These are phyloP conservation scores for Agapornis roseicollis DNA, from an alignment of 2,113 vertebrate species.

Conservation along the genomic window DNA sequence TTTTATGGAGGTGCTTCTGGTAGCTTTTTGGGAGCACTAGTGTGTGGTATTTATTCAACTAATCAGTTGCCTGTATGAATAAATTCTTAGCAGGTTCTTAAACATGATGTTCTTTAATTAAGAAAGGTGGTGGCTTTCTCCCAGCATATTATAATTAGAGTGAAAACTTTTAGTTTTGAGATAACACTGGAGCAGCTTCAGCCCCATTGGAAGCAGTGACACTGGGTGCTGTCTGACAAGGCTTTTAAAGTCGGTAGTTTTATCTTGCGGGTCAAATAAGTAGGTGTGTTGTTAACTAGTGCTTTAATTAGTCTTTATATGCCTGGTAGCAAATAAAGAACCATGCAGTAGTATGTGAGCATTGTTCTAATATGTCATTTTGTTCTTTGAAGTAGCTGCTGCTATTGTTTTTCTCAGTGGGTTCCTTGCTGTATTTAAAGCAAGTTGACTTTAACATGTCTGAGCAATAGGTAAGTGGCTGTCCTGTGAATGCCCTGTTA, in stretches of 20 bases:
- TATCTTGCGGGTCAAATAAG: neutral
- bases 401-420: neutral
- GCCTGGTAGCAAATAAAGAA: neutral
- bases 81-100: neutral
- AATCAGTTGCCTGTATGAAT: neutral
- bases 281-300: neutral
- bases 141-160: accelerated
- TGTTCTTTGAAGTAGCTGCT: neutral
- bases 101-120: neutral
- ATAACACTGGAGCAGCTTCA: accelerated
- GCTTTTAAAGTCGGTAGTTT: neutral
- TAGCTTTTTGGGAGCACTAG: neutral
- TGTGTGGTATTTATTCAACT: neutral
- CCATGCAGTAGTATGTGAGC: neutral
- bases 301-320: neutral
- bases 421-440: neutral
- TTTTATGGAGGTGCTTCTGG: neutral
- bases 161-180: neutral
- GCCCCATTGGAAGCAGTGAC: too few species aligned
- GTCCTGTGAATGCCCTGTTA: neutral
- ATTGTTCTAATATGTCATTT: accelerated
- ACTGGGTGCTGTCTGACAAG: neutral
- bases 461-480: neutral
- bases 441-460: neutral
- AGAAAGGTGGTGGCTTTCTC: neutral